Conservation (phyloP, 2,113 vertebrate species). For the Perca fluviatilis region DNA sequence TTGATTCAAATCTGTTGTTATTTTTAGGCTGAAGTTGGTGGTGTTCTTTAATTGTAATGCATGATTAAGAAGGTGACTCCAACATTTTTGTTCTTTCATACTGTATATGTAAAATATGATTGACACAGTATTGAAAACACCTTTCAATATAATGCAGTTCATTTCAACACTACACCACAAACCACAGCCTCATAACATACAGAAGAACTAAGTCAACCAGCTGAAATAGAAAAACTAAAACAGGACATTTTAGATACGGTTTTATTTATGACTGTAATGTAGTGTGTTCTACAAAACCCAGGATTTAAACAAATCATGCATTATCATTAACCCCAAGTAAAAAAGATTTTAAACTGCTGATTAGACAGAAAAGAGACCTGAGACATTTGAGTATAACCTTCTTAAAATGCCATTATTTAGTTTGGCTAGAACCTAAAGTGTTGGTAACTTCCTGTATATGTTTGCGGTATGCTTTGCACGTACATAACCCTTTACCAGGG, state of each 20-base stretch:
- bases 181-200: not conserved
- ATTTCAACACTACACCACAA: not conserved
- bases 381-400: not conserved
- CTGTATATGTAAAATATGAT: not conserved
- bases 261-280: not conserved
- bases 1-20: not conserved
- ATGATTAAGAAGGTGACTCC: not conserved
- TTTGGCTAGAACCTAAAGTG: not conserved
- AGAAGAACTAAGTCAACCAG: not conserved
- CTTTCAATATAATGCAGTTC: not conserved
- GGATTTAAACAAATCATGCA: not conserved
- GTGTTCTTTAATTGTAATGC: not conserved
- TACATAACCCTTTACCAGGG: not conserved
- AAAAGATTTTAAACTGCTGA: not conserved
- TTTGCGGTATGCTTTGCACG: not conserved
- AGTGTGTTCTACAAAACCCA: not conserved
- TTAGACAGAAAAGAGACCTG: not conserved
- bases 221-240: constrained; percentile 1
- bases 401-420: not conserved
- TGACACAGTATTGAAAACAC: not conserved
- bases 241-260: not conserved
- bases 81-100: not conserved
- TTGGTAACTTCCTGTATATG: not conserved
- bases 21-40: not conserved
- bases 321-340: not conserved